These are phyloP conservation scores for Entelurus aequoreus DNA, from an alignment of 2,113 vertebrate species.

Conservation along the genomic window DNA sequence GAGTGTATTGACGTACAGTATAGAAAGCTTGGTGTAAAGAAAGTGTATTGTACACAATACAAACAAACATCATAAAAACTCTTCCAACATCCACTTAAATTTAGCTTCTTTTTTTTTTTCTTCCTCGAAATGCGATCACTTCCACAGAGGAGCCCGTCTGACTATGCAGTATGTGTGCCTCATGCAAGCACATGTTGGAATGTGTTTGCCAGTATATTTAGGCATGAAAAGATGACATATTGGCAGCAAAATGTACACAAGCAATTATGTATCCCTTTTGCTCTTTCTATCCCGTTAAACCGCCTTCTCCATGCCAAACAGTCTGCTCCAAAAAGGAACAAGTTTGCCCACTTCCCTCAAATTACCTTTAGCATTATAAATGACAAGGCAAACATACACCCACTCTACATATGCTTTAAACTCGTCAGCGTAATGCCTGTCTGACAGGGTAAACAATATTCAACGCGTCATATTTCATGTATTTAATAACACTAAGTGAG, in stretches of 20 bases:
- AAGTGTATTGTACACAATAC: background rate
- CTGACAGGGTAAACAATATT: no score
- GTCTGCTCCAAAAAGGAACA: conserved; percentile 61
- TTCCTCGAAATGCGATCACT: conserved; percentile 38
- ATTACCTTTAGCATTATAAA: conserved; percentile 57
- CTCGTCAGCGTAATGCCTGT: conserved; percentile 6
- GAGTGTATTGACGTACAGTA: no score
- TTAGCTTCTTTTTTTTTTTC: conserved; percentile 24
- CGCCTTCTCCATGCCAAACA: conserved; percentile 60
- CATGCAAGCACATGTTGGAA: conserved; percentile 44
- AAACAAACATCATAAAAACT: conserved; percentile 27
- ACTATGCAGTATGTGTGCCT: conserved; percentile 15
- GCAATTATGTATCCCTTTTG: conserved; percentile 50
- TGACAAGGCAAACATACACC: conserved; percentile 42
- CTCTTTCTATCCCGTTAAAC: conserved; percentile 24
- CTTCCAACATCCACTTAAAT: conserved; percentile 33
- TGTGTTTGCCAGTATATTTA: conserved; percentile 50
- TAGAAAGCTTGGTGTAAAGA: no score
- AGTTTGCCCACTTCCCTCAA: conserved; percentile 47
- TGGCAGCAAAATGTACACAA: conserved; percentile 53
- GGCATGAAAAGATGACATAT: conserved; percentile 52
- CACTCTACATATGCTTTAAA: conserved; percentile 49
- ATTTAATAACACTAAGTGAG: no score
- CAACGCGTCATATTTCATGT: no score
- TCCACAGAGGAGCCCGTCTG: conserved; percentile 31